Conservation (phyloP, 2,113 vertebrate genomes). For the Chlorodrepanis virens region DNA sequence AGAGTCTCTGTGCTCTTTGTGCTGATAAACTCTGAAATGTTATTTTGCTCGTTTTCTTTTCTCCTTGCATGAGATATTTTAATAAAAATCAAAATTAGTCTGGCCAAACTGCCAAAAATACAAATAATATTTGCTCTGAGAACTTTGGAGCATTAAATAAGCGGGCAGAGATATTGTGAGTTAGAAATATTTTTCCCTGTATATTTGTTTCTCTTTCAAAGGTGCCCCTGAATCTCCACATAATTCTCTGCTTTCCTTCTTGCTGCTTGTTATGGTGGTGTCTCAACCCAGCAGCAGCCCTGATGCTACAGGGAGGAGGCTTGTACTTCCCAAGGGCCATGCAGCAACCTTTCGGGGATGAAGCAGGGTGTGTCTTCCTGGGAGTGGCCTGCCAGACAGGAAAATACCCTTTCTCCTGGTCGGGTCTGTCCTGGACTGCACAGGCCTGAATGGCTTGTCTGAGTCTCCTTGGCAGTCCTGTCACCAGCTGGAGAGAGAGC, state of each 20-base stretch:
- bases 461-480: background rate
- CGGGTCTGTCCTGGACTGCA: background rate
- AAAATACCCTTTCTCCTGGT: background rate
- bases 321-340: background rate
- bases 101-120: background rate
- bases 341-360: background rate
- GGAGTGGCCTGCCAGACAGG: background rate
- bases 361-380: background rate
- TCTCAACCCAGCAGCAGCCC: background rate
- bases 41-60: conserved; percentile 24
- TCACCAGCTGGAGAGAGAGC: background rate
- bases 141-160: background rate
- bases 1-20: conserved; percentile 6
- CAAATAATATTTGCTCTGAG: background rate
- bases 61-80: conserved; percentile 71
- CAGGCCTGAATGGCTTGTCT: rapidly evolving
- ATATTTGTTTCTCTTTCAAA: background rate
- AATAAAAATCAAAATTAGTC: conserved; percentile 46
- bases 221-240: background rate
- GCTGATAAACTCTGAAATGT: conserved; percentile 63
- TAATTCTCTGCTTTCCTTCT: background rate
- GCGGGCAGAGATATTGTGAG: background rate
- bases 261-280: background rate
- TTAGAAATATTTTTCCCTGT: background rate
- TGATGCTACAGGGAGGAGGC: background rate